Evolutionary conservation across 2,888 invertebrate genomes (phyloP).

Genomic region (Callimorpha dominula): DNA sequence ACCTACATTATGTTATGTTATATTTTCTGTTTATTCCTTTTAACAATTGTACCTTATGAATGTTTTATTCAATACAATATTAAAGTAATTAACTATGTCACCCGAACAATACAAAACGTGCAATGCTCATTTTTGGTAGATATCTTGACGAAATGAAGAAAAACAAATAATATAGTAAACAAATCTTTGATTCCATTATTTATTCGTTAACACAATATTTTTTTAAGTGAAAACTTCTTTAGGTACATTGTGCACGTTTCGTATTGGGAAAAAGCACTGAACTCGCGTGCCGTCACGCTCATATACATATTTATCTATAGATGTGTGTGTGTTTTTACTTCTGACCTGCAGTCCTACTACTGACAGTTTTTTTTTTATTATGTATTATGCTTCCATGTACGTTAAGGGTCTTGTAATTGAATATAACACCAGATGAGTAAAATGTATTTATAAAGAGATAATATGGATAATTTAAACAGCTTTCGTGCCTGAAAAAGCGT

Average conservation of each 20-base stretch:
- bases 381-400: neutral
- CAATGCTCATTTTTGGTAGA: no score
- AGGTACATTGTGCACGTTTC: no score
- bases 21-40: slow-evolving; percentile 60
- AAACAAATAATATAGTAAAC: neutral
- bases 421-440: slow-evolving; percentile 46
- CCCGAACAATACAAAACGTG: neutral
- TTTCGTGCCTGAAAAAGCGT: slow-evolving; percentile 71
- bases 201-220: neutral
- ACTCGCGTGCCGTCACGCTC: no score
- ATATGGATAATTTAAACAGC: slow-evolving; percentile 78
- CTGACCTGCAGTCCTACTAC: no score
- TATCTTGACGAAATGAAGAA: no score
- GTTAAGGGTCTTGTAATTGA: slow-evolving; percentile 22
- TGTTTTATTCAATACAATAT: slow-evolving; percentile 29
- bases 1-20: slow-evolving; percentile 57
- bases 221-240: no score
- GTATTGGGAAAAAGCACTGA: no score
- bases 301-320: no score
- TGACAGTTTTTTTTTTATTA: no score
- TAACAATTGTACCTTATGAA: slow-evolving; percentile 23
- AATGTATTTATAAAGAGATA: slow-evolving; percentile 65
- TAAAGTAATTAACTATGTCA: neutral
- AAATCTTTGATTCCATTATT: neutral
- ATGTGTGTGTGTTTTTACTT: no score